phyloP scores from a whole-genome alignment of 2,888 invertebrate species.

The Mesodorylaimus sp. region DNA sequence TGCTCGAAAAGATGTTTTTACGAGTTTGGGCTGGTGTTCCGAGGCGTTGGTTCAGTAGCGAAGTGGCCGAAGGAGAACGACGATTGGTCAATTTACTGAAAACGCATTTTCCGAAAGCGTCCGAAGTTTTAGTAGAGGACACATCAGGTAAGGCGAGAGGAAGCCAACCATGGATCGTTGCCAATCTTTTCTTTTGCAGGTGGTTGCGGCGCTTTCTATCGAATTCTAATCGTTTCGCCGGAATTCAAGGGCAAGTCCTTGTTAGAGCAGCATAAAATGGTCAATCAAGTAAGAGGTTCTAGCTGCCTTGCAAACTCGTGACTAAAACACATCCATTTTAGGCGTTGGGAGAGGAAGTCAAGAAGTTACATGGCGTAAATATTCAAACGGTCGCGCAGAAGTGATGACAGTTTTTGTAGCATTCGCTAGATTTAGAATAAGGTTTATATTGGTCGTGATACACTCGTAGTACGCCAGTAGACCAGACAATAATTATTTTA shows the following conservation, averaged over 20 bases:
- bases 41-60: no score
- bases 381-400: slow-evolving; percentile 48
- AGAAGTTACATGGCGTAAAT: slow-evolving; percentile 61
- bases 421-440: no score
- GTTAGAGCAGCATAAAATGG: slow-evolving; percentile 29
- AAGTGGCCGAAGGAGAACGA: no score
- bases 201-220: slow-evolving; percentile 36
- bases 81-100: slow-evolving; percentile 20
- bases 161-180: no score
- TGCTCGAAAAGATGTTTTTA: no score
- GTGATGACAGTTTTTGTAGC: no score
- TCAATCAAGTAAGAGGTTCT: slow-evolving; percentile 23
- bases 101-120: slow-evolving; percentile 25
- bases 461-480: no score
- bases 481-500: no score
- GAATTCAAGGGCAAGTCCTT: slow-evolving; percentile 32
- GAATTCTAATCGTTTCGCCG: slow-evolving; percentile 31
- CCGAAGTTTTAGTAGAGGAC: slow-evolving; percentile 25
- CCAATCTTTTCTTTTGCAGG: no score
- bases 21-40: no score
- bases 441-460: no score
- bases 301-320: not conserved
- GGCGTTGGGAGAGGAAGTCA: slow-evolving; percentile 54
- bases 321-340: slow-evolving; percentile 20
- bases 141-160: slow-evolving; percentile 31